Evolutionary conservation across 1,140 invertebrate species (phyloP).

Genomic region (Lineus longissimus): DNA sequence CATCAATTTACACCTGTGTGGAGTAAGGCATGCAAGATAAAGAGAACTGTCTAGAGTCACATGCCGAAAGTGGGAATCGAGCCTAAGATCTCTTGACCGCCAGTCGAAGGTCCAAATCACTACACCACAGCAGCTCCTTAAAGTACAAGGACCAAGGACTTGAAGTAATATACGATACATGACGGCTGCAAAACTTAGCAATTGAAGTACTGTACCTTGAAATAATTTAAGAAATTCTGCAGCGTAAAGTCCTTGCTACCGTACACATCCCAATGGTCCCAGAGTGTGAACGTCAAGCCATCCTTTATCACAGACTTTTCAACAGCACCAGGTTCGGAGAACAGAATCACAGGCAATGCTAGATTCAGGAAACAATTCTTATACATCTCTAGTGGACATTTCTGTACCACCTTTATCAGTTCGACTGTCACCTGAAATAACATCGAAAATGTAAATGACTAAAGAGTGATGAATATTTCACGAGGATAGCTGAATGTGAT

Average conservation of each 20-base stretch:
- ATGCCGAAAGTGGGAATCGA: too few species aligned
- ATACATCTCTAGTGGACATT: slow-evolving; percentile 33
- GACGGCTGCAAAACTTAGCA: too few species aligned
- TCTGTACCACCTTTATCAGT: slow-evolving; percentile 44
- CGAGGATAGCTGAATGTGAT: background rate
- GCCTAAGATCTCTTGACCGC: too few species aligned
- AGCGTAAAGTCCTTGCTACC: slow-evolving; percentile 45
- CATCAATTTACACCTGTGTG: background rate
- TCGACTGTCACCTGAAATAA: slow-evolving; percentile 42
- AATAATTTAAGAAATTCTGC: slow-evolving; percentile 44
- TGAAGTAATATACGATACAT: too few species aligned
- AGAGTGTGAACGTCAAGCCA: slow-evolving; percentile 44
- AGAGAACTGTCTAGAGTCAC: too few species aligned
- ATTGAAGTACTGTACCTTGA: too few species aligned
- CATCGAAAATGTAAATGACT: background rate
- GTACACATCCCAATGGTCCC: slow-evolving; percentile 51
- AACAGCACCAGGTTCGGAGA: slow-evolving; percentile 45
- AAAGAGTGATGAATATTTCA: background rate
- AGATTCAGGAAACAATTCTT: slow-evolving; percentile 50
- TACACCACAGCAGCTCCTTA: too few species aligned
- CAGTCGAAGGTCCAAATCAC: background rate
- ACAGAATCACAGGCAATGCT: slow-evolving; percentile 41
- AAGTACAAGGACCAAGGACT: too few species aligned
- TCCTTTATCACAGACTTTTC: slow-evolving; percentile 29
- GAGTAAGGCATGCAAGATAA: background rate